phyloP scores from a whole-genome alignment of 2,113 vertebrate genomes.

The Engystomops pustulosus region DNA sequence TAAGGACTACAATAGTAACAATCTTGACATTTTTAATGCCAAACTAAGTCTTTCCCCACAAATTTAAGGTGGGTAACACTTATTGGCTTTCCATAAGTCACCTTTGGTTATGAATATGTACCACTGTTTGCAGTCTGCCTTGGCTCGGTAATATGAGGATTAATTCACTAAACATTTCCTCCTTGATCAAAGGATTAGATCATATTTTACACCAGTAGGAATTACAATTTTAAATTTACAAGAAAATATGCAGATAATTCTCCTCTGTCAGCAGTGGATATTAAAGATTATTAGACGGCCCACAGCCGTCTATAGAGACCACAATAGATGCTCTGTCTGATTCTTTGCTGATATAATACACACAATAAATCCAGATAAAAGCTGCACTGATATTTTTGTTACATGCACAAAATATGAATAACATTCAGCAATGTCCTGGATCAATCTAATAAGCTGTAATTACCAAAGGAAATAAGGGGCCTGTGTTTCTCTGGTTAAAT shows the following conservation, averaged over 20 bases:
- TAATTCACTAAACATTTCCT: conserved; percentile 12
- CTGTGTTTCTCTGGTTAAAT: conserved; percentile 13
- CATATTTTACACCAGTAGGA: conserved; percentile 76
- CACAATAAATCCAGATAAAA: conserved; percentile 70
- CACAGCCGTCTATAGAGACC: conserved; percentile 75
- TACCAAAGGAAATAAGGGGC: neutral
- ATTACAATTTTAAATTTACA: conserved; percentile 76
- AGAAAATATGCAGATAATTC: conserved; percentile 91
- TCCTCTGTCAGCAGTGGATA: conserved; percentile 98
- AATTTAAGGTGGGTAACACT: too few relatives aligned
- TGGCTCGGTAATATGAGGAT: neutral
- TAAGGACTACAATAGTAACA: too few relatives aligned
- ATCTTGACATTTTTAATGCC: too few relatives aligned
- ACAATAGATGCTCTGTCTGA: conserved; percentile 91
- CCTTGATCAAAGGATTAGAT: conserved; percentile 78
- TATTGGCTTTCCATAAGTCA: too few relatives aligned
- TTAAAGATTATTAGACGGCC: conserved; percentile 88
- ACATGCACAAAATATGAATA: conserved; percentile 29
- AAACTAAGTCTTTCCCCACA: too few relatives aligned
- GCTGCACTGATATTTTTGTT: conserved; percentile 70
- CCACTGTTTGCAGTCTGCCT: neutral
- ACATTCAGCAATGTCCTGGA: neutral
- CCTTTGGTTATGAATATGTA: neutral
- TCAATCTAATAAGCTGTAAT: conserved; percentile 39
- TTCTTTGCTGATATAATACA: conserved; percentile 81